Evolutionary conservation across 2,888 invertebrate genomes (phyloP).

Genomic region (Nymphalis urticae): DNA sequence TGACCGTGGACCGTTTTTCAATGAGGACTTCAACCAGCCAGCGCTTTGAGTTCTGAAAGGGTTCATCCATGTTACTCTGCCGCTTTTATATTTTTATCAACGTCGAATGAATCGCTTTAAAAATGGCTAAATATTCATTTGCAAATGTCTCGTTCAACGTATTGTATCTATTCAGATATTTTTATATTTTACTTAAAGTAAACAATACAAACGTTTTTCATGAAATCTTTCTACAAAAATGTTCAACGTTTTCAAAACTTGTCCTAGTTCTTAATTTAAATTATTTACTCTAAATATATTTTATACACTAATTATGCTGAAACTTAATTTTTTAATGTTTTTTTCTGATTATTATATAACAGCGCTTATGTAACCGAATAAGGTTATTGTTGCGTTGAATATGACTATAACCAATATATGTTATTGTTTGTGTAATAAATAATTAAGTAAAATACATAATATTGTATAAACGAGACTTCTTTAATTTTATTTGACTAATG

Average conservation of each 20-base stretch:
- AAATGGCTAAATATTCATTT: conserved; percentile 65
- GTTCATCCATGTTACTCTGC: conserved; percentile 64
- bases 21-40: conserved; percentile 58
- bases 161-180: conserved; percentile 20
- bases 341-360: too few species aligned
- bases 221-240: not conserved
- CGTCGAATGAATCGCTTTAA: conserved; percentile 64
- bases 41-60: conserved; percentile 68
- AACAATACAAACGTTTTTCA: conserved; percentile 18
- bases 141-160: conserved; percentile 50
- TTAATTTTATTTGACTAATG: too few species aligned
- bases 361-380: too few species aligned
- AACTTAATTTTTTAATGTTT: too few species aligned
- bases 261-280: too few species aligned
- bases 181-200: conserved; percentile 15
- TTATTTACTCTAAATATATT: too few species aligned
- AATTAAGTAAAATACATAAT: too few species aligned
- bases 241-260: not conserved
- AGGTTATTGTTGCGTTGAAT: too few species aligned
- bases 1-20: conserved; percentile 68
- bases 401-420: too few species aligned
- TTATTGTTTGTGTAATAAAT: too few species aligned
- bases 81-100: conserved; percentile 72
- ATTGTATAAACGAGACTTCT: too few species aligned
- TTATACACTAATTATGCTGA: too few species aligned